phyloP scores from a whole-genome alignment of 2,113 vertebrate genomes.

The Hemiscyllium ocellatum region DNA sequence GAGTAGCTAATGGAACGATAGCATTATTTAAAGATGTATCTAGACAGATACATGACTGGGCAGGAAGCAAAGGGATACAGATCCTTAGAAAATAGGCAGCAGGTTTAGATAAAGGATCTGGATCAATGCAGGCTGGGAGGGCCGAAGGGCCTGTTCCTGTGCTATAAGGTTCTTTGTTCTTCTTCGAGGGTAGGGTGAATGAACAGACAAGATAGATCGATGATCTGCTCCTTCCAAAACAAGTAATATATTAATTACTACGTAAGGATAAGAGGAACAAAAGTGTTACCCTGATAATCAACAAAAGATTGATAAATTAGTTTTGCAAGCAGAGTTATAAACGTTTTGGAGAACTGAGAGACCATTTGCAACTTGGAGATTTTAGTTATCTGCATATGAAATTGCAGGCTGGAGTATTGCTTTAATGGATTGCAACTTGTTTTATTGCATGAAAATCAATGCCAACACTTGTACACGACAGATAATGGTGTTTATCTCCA shows the following conservation, averaged over 20 bases:
- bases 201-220: neutral
- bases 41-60: no score
- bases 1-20: no score
- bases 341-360: neutral
- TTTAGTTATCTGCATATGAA: neutral
- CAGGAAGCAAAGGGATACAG: no score
- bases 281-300: neutral
- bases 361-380: neutral
- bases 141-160: no score
- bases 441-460: neutral
- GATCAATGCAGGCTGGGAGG: no score
- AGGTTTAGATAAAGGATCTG: no score
- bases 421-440: neutral
- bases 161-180: no score
- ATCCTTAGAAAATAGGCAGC: no score
- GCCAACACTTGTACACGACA: neutral
- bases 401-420: neutral
- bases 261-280: neutral
- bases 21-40: no score
- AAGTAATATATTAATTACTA: neutral
- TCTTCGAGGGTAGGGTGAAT: neutral
- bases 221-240: neutral
- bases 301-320: neutral
- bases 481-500: neutral
- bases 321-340: neutral